Base-by-base conservation (phyloP, 2,888 invertebrate genomes). In the Polylopha cassiicola region DNA sequence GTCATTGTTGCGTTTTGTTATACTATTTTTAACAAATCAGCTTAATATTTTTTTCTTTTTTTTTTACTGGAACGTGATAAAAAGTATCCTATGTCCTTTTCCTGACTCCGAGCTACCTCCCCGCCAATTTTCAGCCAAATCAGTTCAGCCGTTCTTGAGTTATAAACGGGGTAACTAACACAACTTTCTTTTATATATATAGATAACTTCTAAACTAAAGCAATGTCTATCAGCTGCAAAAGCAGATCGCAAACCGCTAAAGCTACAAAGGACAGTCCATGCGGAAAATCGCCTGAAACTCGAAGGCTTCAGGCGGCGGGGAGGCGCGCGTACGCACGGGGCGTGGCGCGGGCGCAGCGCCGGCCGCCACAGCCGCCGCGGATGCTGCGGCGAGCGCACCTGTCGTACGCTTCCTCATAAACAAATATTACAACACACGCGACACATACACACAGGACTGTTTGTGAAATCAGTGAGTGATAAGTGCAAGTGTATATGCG, bases 331-430 rank as follows among this genome's bases (percentile, higher is more conserved):
- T 64, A 70, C 73, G 72, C 78, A 73, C 65, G 67, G 65, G 72
- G 73, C 77, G 73, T 70, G 78, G 63, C 45, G 44, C 39, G 31
- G 44, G 48, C 48, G 45, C 49, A 45, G 48, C 51, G 58, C 58
- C 49, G 51, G 42, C 48, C 59, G 62, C 53, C 81, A 82, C 62
- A 78, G 63, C 71, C 70, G 72, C 64, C 59, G 69, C 69, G 75
- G 81, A 82, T 76, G 82, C 81, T 82, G 82, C 73, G 73, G 66
- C 69, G 64, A 51, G 57, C 79, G 70, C 77, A 79, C 81, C 72
- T 76, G 75, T 69, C 62, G 44, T 43, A 47, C 61, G 58, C 52
- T 42, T 47, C 33, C 18, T 18, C 21, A 7, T 15, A 27, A 10
- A 36, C 26, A 31, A 17, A 5, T 10, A 18, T 18, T 5, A 36